Base-by-base conservation (phyloP, 1,140 invertebrate genomes). In the Drosophila kepulauana region DNA sequence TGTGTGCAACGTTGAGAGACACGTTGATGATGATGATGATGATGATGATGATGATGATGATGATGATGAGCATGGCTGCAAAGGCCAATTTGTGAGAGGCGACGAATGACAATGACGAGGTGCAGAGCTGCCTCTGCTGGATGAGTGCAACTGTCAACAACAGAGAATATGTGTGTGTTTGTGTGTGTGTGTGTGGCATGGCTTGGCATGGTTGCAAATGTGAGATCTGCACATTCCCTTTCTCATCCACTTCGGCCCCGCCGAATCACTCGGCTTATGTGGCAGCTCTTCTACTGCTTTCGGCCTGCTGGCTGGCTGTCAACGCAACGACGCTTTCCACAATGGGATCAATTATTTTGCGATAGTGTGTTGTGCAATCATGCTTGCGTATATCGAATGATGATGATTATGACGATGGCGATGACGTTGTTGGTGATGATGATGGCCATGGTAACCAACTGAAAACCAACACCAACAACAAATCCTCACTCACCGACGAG, bases 271-370 rank as follows among this genome's bases (percentile, higher is more conserved):
- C 20, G 52, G n/a, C 51, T 7, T 54, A 54, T 13, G 51, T 54
- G 7, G 11, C 33, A 15, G 2, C 30, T 38, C 52, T 16, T 11
- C 33, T 52, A 2, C 16, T 49, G 25, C 25, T 15, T 56, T 38
- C 35, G 7, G 52, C 8, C 13, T 56, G 38, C 72, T 64, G 43
- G 38, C 72, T 64, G 43, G 46, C 69, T 88, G 82, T 87, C 84
- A 87, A 82, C 82, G 67, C 79, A 88, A 80, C 73, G 69, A 48
- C 46, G 56, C 54, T 59, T 59, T 80, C 81, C 82, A 86, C 82
- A 86, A 87, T 88, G 84, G 82, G 82, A 87, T 87, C 82, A 88
- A 87, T 87, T 87, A 87, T 87, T 87, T 87, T 88, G 62, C 61
- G 57, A 69, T 72, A 66, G 69, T 64, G 69, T 74, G 57, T 74